These are phyloP conservation scores for Dolichopus griseipennis DNA, from an alignment of 2,888 invertebrate species.

Conservation along the genomic window DNA sequence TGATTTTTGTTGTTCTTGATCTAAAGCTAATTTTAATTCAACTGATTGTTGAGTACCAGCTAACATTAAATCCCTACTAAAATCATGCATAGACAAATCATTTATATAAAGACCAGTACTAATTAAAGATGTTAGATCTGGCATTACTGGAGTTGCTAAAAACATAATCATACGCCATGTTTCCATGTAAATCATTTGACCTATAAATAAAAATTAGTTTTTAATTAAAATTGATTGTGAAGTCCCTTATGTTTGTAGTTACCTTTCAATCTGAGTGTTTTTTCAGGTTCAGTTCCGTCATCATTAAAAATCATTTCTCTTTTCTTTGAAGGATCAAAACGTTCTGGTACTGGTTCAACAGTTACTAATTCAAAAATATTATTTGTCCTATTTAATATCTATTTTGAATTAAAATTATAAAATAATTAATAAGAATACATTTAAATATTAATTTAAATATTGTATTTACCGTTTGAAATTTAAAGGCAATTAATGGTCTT, in stretches of 20 bases:
- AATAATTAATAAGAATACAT: background rate
- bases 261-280: constrained; percentile 72
- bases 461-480: constrained; percentile 82
- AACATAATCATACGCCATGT: constrained; percentile 98
- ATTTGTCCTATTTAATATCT: constrained; percentile 92
- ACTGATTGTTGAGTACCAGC: constrained; percentile 97
- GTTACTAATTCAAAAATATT: constrained; percentile 94
- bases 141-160: constrained; percentile 92
- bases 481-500: constrained; percentile 86
- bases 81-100: constrained; percentile 98
- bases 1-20: constrained; percentile 94
- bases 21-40: constrained; percentile 87
- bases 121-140: constrained; percentile 84
- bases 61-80: constrained; percentile 91
- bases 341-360: constrained; percentile 73
- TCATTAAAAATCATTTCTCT: constrained; percentile 46
- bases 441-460: constrained; percentile 11
- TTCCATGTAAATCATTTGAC: constrained; percentile 98
- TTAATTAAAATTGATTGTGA: no score
- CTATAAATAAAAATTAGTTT: constrained; percentile 42
- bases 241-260: constrained; percentile 16
- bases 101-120: constrained; percentile 93
- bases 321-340: constrained; percentile 49
- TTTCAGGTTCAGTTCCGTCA: constrained; percentile 62
- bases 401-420: constrained; percentile 15